Conservation (phyloP, 2,888 invertebrate genomes). For the Drosophila mulleri region DNA sequence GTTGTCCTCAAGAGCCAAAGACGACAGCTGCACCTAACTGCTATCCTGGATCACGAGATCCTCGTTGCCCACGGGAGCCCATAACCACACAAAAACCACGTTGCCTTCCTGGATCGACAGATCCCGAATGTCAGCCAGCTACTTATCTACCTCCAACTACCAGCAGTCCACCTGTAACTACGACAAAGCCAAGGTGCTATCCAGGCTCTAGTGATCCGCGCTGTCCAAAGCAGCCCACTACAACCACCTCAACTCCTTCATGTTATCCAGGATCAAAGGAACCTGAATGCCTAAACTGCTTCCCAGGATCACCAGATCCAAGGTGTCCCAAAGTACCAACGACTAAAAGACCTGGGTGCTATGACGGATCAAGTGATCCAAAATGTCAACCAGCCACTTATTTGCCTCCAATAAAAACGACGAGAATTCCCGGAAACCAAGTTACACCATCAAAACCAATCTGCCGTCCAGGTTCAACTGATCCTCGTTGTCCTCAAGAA, state of each 20-base stretch:
- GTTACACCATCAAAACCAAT: conserved; percentile 22
- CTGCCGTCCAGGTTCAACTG: background rate
- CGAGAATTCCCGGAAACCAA: conserved; percentile 22
- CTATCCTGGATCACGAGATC: conserved; percentile 70
- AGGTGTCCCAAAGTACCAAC: conserved; percentile 46
- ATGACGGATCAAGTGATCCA: conserved; percentile 57
- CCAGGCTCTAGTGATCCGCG: conserved; percentile 12
- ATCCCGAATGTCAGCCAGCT: conserved; percentile 22
- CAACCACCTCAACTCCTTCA: conserved; percentile 25
- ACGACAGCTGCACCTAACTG: too few species aligned
- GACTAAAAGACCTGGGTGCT: conserved; percentile 37
- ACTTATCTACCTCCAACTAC: conserved; percentile 8
- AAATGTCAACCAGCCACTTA: conserved; percentile 52
- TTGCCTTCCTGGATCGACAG: conserved; percentile 75
- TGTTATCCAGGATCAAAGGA: conserved; percentile 44
- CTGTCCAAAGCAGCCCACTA: conserved; percentile 48
- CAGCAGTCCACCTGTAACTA: background rate
- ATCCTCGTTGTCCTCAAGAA: conserved; percentile 20
- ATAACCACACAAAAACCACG: conserved; percentile 43
- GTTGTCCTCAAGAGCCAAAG: too few species aligned
- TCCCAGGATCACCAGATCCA: conserved; percentile 49
- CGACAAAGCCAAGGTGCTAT: background rate
- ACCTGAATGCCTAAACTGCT: conserved; percentile 37
- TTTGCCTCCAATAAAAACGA: conserved; percentile 35
- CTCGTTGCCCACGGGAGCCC: conserved; percentile 63